Evolutionary conservation across 1,140 invertebrate genomes (phyloP).

Genomic region (Heliconius congener): DNA sequence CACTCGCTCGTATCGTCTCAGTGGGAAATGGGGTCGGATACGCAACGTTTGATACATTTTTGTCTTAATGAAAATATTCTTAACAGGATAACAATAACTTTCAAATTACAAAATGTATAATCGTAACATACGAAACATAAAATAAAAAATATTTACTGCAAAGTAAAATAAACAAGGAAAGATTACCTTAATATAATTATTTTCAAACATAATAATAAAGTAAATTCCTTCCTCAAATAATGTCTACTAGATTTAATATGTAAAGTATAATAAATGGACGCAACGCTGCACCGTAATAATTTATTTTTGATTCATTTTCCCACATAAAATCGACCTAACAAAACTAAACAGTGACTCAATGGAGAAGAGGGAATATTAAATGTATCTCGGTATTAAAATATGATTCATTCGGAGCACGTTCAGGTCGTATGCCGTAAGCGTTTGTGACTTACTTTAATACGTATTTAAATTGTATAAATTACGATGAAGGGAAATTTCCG

Average conservation of each 20-base stretch:
- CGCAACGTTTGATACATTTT: slow-evolving; percentile 51
- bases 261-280: slow-evolving; percentile 38
- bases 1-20: slow-evolving; percentile 60
- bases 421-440: slow-evolving; percentile 19
- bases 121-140: not conserved
- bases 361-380: slow-evolving; percentile 29
- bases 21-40: slow-evolving; percentile 74
- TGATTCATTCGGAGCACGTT: slow-evolving; percentile 36
- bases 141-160: too few relatives aligned
- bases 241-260: slow-evolving; percentile 25
- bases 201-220: slow-evolving; percentile 1
- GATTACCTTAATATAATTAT: not conserved
- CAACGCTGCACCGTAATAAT: slow-evolving; percentile 24
- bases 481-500: not conserved
- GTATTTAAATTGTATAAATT: slow-evolving; percentile 17
- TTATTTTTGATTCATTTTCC: slow-evolving; percentile 34
- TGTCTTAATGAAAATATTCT: slow-evolving; percentile 11
- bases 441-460: slow-evolving; percentile 12
- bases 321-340: slow-evolving; percentile 30
- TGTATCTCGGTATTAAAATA: slow-evolving; percentile 23
- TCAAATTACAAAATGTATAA: too few relatives aligned
- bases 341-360: slow-evolving; percentile 38
- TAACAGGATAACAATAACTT: not conserved
- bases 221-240: slow-evolving; percentile 18
- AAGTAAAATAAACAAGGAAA: not conserved